A percentile compares a stretch with the other conserved stretches of the same genome.
These are phyloP conservation scores for Echinops telfairi DNA, from an alignment of 2,113 vertebrate species.

Conservation along the genomic window DNA sequence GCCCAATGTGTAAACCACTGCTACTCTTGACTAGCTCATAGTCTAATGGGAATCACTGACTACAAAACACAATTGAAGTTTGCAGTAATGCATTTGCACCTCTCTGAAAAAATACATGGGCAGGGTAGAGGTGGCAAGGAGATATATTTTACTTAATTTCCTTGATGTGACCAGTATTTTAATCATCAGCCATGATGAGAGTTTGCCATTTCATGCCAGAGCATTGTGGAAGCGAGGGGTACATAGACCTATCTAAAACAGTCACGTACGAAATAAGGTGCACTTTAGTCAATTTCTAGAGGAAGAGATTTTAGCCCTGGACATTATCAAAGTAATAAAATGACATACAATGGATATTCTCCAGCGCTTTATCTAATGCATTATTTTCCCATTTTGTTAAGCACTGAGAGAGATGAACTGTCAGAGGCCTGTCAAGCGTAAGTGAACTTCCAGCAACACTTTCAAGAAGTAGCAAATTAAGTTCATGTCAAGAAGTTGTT, in stretches of 20 bases:
- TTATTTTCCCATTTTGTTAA: conserved; percentile 56
- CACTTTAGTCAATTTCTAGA: neutral
- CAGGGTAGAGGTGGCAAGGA: rapidly evolving
- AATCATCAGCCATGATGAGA: neutral
- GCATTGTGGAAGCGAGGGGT: neutral
- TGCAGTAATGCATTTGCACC: neutral
- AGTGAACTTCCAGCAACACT: conserved; percentile 57
- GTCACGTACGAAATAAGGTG: neutral
- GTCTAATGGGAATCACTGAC: neutral
- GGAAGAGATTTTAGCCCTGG: neutral
- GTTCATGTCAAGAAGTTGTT: conserved; percentile 22
- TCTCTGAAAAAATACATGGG: conserved; percentile 3
- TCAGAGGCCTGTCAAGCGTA: conserved; percentile 59
- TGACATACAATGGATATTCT: conserved; percentile 35
- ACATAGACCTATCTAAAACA: neutral
- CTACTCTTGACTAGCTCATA: neutral
- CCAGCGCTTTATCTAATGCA: neutral
- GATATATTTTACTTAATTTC: neutral
- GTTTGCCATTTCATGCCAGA: neutral
- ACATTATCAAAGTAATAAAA: conserved; percentile 41
- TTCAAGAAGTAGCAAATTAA: conserved; percentile 74
- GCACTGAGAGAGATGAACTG: conserved; percentile 37
- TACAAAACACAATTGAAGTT: neutral
- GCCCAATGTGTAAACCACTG: neutral
- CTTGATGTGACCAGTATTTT: neutral